phyloP scores from a whole-genome alignment of 2,113 vertebrate species.

The Sterna hirundo region DNA sequence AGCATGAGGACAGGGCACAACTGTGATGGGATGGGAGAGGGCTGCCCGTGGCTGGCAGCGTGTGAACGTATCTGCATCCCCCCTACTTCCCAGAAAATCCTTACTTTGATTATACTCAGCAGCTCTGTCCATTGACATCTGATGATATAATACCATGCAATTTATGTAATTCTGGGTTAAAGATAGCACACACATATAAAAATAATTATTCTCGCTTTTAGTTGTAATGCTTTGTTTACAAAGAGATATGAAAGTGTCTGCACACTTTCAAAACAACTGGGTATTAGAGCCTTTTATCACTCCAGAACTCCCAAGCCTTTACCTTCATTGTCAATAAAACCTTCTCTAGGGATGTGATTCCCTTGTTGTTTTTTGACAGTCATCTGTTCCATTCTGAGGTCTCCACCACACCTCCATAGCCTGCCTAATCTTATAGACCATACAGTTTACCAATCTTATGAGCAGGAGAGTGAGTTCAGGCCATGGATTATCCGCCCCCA shows the following conservation, averaged over 20 bases:
- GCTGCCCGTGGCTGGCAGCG: neutral
- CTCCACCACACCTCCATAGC: neutral
- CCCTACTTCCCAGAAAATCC: neutral
- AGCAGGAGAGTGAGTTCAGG: neutral
- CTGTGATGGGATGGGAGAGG: neutral
- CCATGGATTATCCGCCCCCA: neutral
- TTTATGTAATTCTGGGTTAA: neutral
- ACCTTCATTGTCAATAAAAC: neutral
- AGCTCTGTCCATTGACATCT: neutral
- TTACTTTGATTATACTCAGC: neutral
- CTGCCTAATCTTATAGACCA: neutral
- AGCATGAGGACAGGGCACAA: neutral
- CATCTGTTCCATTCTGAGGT: neutral
- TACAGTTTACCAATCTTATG: neutral
- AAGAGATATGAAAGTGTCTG: neutral
- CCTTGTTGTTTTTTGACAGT: neutral
- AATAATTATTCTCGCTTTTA: neutral
- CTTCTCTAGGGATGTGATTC: neutral
- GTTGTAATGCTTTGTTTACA: neutral
- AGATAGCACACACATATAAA: neutral
- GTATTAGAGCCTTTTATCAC: neutral
- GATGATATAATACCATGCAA: neutral
- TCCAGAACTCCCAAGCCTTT: neutral
- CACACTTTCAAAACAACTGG: neutral
- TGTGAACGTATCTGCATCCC: neutral